Conservation (phyloP, 92 coral and sea anemone species). For the Anthopleura xanthogrammica region DNA sequence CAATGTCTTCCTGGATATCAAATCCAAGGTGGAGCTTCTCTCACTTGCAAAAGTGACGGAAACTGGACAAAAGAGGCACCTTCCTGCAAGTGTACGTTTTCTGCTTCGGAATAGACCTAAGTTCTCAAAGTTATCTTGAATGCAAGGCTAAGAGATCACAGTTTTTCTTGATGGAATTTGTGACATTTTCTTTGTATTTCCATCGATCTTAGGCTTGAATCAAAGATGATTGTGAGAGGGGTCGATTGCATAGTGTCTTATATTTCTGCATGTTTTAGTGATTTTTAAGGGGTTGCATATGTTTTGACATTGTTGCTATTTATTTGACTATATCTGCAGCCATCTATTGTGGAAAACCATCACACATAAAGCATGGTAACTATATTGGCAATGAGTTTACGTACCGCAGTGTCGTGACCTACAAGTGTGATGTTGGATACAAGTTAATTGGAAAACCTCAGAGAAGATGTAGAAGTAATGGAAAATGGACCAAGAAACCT, state of each 20-base stretch:
- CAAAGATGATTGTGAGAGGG: too few relatives aligned
- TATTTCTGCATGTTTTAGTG: too few relatives aligned
- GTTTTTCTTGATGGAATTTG: too few relatives aligned
- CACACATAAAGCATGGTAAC: constrained; percentile 39
- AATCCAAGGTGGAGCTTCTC: background rate
- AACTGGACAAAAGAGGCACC: background rate
- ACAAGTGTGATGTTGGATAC: constrained; percentile 59
- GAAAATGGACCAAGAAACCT: constrained; percentile 62
- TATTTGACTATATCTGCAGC: background rate
- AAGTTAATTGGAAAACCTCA: constrained; percentile 29
- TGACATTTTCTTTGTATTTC: too few relatives aligned
- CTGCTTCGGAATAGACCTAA: too few relatives aligned
- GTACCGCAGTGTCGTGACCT: constrained; percentile 33
- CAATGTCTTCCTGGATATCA: background rate
- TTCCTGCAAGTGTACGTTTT: too few relatives aligned
- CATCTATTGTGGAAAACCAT: constrained; percentile 54
- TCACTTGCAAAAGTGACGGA: background rate
- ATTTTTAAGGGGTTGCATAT: too few relatives aligned
- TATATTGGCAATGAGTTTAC: constrained; percentile 37
- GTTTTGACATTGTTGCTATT: too few relatives aligned
- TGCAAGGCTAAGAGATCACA: too few relatives aligned
- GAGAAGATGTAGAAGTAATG: constrained; percentile 38
- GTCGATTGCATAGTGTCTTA: too few relatives aligned
- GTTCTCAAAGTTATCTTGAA: too few relatives aligned
- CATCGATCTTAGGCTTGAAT: too few relatives aligned